A percentile compares a stretch with the other conserved stretches of the same genome.
Evolutionary conservation across 2,797 vertebrate genomes (phyloP).

Genomic region (Coreius guichenoti): DNA sequence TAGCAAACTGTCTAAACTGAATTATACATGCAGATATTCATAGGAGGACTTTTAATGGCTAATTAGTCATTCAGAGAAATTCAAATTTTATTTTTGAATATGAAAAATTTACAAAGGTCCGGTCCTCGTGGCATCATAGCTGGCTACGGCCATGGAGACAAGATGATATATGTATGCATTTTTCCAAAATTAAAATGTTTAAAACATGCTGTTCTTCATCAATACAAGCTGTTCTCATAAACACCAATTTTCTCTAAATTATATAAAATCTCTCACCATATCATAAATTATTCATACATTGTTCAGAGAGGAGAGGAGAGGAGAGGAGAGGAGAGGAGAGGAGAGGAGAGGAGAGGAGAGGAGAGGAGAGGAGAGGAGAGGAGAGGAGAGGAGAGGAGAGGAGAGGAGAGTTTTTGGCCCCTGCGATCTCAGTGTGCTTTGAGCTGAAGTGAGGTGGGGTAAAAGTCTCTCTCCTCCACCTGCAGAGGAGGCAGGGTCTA

Average conservation of each 20-base stretch:
- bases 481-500: constrained; percentile 47
- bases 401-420: neutral
- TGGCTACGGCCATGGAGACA: neutral
- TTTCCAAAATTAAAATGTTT: neutral
- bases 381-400: neutral
- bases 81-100: neutral
- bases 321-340: neutral
- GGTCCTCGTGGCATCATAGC: neutral
- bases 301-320: neutral
- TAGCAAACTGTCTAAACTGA: neutral
- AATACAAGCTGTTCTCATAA: constrained; percentile 23
- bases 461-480: constrained; percentile 55
- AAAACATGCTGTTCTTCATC: constrained; percentile 5
- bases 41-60: neutral
- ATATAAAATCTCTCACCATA: neutral
- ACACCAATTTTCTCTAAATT: neutral
- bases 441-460: constrained; percentile 15
- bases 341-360: neutral
- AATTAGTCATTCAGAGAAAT: neutral
- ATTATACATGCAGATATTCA: neutral
- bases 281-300: constrained; percentile 1
- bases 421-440: constrained; percentile 38
- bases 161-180: neutral
- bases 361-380: neutral
- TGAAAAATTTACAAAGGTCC: neutral